phyloP scores from a whole-genome alignment of 2,113 vertebrate species.

The Eolophus roseicapilla region DNA sequence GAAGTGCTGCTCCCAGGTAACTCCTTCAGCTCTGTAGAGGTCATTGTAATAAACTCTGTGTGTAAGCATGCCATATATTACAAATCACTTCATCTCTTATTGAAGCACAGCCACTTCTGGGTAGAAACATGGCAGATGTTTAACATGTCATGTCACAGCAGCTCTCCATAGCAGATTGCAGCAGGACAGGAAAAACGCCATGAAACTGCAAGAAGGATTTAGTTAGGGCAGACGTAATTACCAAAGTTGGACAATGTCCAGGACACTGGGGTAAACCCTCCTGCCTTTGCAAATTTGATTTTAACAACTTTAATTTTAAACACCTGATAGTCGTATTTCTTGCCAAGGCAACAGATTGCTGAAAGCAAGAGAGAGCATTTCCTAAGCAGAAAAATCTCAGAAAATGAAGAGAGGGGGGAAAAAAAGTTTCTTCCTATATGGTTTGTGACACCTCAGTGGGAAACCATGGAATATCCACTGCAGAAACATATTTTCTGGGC shows the following conservation, averaged over 20 bases:
- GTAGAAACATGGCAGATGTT: not conserved
- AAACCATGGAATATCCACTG: not conserved
- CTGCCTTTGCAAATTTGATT: constrained; percentile 50
- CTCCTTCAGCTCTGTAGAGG: not conserved
- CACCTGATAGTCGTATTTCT: not conserved
- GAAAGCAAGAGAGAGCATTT: not conserved
- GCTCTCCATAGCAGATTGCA: not conserved
- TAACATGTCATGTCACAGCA: not conserved
- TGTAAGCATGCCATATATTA: not conserved
- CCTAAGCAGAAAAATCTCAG: not conserved
- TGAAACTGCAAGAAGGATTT: not conserved
- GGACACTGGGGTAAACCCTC: constrained; percentile 15
- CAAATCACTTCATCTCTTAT: not conserved
- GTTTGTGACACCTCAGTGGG: not conserved
- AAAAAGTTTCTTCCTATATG: not conserved
- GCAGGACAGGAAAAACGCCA: accelerated
- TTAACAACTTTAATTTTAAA: constrained; percentile 56
- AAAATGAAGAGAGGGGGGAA: not conserved
- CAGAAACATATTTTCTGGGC: not conserved
- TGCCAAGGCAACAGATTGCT: not conserved
- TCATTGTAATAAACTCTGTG: not conserved
- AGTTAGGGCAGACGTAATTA: not conserved
- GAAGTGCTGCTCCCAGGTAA: not conserved
- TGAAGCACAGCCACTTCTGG: not conserved
- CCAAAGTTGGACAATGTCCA: constrained; percentile 4